Base-by-base conservation (phyloP, 2,888 invertebrate genomes). In the Agrochola lota region DNA sequence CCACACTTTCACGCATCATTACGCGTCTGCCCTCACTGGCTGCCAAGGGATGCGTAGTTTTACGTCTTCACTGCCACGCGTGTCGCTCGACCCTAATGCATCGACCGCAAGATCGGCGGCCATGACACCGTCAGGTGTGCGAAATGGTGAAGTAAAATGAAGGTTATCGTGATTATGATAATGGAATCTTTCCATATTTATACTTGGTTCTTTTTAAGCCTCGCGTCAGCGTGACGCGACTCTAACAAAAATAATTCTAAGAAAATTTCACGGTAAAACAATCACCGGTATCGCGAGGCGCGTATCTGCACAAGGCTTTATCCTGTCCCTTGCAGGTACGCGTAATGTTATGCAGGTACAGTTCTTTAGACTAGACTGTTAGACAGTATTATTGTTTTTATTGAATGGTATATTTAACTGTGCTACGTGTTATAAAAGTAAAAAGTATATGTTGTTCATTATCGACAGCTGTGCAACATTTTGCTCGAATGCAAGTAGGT, bases 31-130 rank as follows among this genome's bases (percentile, higher is more conserved):
- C 15, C 23, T 5, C 43, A 30, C 26, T 46, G 30, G 55, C 2
- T 73, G 83, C 63, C 17, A 49, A 72, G 4, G 60, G 35, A 55
- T 23, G 62, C 49, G 43, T 71, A 72, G 52, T 83, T 83, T 70
- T 86, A 86, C 59, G 72, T 86, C 83, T 86, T 83, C 78, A 67
- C 12, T 9, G 60, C 20, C 59, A 62, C 86, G 78, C 86, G 72
- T 83, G 84, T 64, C 43, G 8, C 23, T 26, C 62, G 52, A 59
- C 66, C 78, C 62, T 86, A 73, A 77, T 63, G 30, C 59, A 49
- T 62, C 52, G 72, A 77, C 57, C 71, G 78, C 62, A 35, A 15
- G 20, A 63, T 49, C 17, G 60, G 64, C 20, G 20, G 60, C 73
- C 55, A 57, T 72, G 57, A 57, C 35, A 71, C 40, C 15, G 40